Base-by-base conservation (phyloP, 2,797 vertebrate genomes). In the Pogonophryne albipinna region DNA sequence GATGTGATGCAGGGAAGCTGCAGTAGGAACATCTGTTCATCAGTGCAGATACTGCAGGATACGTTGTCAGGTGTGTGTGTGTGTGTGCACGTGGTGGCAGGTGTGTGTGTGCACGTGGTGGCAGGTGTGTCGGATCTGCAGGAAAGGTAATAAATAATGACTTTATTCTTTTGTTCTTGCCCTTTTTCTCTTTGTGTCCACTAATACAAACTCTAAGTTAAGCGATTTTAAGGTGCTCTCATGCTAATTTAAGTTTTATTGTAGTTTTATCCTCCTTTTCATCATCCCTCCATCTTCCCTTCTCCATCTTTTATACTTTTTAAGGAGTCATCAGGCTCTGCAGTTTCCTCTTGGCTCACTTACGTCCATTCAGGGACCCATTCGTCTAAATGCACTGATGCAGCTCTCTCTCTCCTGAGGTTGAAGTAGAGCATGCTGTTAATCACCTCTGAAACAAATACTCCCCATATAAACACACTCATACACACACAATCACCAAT, bases 361-460 rank as follows among this genome's bases (percentile, higher is more conserved):
- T 59, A 68, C 42, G 10, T 14, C 10, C 56, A 58, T 9, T 9
- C 15, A 15, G 72, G 49, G 76, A 77, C 42, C 74, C 62, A 67
- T 81, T 78, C 67, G 70, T 81, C 74, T 81, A 73, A 82, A 74
- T 42, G 47, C 20, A 12, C 47, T 19, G 57, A 50, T 52, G 60
- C 69, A 49, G 55, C 12, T 46, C 55, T 60, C 16, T 46, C 1
- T 3, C 59, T 78, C 64, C 46, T 63, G 42, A 58, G 56, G 44
- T 56, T 19, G 66, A 65, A 52, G 53, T 57, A 27, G 52, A 64
- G 62, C 44, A n/a, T 27, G 66, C 34, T 63, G 68, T 84, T 79
- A 80, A 89, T 85, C 76, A 85, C 62, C 4, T 63, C 76, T 67
- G 53, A 78, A 70, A 56, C 74, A 69, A 73, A 74, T 13, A 53